These are phyloP conservation scores for Procambarus virginalis DNA, from an alignment of 1,140 invertebrate species.

Conservation along the genomic window DNA sequence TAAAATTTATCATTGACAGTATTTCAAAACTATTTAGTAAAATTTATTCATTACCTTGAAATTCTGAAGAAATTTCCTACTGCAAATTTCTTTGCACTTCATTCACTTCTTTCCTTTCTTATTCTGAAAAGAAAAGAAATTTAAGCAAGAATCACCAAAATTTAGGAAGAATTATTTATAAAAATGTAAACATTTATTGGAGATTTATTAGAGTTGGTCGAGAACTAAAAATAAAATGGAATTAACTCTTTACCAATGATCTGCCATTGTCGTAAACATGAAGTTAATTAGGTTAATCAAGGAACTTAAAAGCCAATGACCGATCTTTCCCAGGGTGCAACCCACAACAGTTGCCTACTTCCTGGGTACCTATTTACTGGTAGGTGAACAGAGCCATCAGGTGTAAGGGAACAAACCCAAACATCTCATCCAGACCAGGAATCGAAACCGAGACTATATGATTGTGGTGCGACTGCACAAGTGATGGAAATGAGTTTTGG, in stretches of 20 bases:
- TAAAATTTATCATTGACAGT: no score
- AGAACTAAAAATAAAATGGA: neutral
- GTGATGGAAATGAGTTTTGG: no score
- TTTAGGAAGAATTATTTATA: neutral
- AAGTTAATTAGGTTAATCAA: neutral
- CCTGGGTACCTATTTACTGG: no score
- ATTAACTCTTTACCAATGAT: neutral
- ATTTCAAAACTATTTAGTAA: no score
- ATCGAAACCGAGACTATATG: no score
- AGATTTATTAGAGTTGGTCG: neutral
- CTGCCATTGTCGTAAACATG: neutral
- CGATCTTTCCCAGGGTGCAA: no score
- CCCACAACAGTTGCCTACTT: no score
- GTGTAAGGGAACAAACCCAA: no score
- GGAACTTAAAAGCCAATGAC: neutral
- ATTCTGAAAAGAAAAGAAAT: neutral
- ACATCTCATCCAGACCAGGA: no score
- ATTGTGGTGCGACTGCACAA: no score
- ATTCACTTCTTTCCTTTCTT: neutral
- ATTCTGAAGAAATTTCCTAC: neutral
- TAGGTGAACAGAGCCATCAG: no score
- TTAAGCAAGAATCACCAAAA: neutral
- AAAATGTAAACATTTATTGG: neutral
- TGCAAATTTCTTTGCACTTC: neutral
- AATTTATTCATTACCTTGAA: no score